These are phyloP conservation scores for Mesoligia furuncula DNA, from an alignment of 2,888 invertebrate species.

Conservation along the genomic window DNA sequence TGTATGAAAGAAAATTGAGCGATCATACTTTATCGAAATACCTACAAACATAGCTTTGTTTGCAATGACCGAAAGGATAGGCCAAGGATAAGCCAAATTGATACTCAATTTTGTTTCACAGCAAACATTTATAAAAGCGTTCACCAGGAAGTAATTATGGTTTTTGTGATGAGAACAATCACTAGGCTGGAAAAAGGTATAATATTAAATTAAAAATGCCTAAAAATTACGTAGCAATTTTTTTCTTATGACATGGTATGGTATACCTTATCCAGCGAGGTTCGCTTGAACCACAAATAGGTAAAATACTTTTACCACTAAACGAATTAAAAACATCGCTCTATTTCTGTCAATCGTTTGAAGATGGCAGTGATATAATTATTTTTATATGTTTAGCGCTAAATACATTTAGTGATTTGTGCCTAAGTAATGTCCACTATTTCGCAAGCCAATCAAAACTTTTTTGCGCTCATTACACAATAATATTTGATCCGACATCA, in stretches of 20 bases:
- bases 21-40: background rate
- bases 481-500: constrained; percentile 70
- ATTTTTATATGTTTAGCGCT: background rate
- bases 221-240: background rate
- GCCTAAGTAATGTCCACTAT: background rate
- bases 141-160: background rate
- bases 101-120: background rate
- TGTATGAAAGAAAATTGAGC: background rate
- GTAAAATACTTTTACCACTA: background rate
- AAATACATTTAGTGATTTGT: background rate
- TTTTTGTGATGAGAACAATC: background rate
- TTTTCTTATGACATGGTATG: background rate
- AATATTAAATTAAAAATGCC: no score
- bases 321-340: background rate
- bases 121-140: background rate
- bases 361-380: background rate
- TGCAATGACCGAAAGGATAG: background rate
- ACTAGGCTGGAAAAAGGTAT: background rate
- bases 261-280: background rate
- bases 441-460: background rate
- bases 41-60: background rate
- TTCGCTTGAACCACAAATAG: background rate
- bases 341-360: background rate
- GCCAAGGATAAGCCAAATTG: background rate
- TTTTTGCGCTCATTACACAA: constrained; percentile 65